Evolutionary conservation across 2,113 vertebrate species (phyloP), one percentile per base, ranked within the genome.

Genomic region (Casuarius casuarius): DNA sequence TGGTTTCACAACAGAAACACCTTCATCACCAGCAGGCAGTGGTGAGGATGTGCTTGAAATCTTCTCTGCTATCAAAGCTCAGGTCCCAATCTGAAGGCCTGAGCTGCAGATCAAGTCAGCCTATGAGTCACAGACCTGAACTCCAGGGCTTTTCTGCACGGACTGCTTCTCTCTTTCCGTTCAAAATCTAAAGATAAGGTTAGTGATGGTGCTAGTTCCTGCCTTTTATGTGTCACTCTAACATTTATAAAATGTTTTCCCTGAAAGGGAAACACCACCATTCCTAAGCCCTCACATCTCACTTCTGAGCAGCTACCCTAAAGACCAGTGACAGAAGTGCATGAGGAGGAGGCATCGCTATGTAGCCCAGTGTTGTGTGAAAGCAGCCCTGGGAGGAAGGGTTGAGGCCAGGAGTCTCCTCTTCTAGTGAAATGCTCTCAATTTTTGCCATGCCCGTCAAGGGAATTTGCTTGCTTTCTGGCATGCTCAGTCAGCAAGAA

Each of bases 211-310:
- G 18, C 12, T 68, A 42, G 20, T 73, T 89, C 28, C 12, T 68
- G 8, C 56, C 49, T 26, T 62, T 22, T 62, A 35, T 62, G n/a
- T 35, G 23, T 62, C 35, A 62, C 20, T 38, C 61, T 62, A 23
- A 35, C n/a, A 62, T 89, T 86, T 65, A 77, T n/a, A 29, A 76
- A 80, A 61, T 31, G 2, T 22, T 62, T 89, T 89, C 33, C 31
- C 40, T 81, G 31, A 63, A 74, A 84, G 11, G 17, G 29, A 52
- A 86, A 74, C 82, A 10, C 0, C 22, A 77, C 21, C 40, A 5
- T 38, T 68, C 78, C 25, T 44, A 33, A 9, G 17, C 46, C 31
- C 40, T 52, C 0, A 0, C 25, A 4, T 59, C 22, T 84, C 2
- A 0, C 33, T 70, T 83, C 62, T 79, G 42, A 88, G 49, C 9